Conservation (phyloP, 2,797 vertebrate genomes). For the Poecilia picta region DNA sequence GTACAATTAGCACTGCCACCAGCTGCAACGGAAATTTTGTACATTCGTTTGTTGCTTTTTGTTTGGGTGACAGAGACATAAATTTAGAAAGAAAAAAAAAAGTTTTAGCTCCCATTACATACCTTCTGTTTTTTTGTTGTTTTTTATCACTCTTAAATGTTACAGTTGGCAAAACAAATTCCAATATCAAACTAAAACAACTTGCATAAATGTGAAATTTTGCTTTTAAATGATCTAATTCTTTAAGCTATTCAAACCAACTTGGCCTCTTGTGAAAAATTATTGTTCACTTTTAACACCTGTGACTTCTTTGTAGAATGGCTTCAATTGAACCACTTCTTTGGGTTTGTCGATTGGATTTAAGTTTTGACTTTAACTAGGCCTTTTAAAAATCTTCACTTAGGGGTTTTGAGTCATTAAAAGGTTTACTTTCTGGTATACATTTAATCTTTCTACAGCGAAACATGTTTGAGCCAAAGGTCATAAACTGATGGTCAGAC, state of each 20-base stretch:
- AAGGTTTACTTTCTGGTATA: background rate
- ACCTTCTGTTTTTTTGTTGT: background rate
- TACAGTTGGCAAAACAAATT: background rate
- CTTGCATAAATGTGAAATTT: background rate
- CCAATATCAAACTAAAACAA: background rate
- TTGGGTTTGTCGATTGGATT: background rate
- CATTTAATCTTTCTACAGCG: background rate
- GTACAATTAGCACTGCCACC: slow-evolving; percentile 13
- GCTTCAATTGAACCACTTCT: background rate
- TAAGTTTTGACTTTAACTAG: background rate
- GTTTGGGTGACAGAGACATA: background rate
- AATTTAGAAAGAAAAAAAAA: too few relatives aligned
- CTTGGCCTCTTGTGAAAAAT: background rate
- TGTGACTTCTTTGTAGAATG: background rate
- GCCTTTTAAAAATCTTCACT: background rate
- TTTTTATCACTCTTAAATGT: background rate
- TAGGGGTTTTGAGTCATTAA: background rate
- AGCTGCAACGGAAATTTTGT: slow-evolving; percentile 4
- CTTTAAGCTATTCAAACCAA: background rate
- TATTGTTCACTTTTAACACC: background rate
- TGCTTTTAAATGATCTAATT: background rate
- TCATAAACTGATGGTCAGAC: background rate
- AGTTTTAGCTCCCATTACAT: background rate
- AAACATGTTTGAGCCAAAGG: background rate
- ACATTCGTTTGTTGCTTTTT: slow-evolving; percentile 20